These are phyloP conservation scores for Pseudolycoriella hygida DNA, from an alignment of 2,888 invertebrate species.

Conservation along the genomic window DNA sequence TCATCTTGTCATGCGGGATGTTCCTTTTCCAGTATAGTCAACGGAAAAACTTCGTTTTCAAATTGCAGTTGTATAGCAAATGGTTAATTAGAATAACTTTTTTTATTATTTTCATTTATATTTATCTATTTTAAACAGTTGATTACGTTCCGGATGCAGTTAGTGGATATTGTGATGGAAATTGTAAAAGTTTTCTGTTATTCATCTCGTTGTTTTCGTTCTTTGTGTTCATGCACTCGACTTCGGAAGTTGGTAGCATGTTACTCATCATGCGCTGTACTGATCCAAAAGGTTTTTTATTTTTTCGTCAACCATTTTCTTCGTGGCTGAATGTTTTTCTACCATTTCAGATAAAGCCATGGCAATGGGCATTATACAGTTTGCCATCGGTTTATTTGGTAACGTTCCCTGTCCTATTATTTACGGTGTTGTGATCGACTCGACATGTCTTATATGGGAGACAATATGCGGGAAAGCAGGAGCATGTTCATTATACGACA, in stretches of 20 bases:
- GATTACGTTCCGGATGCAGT: conserved; percentile 32
- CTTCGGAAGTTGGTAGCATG: conserved; percentile 84
- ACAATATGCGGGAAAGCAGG: conserved; percentile 62
- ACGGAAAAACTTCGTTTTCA: conserved; percentile 38
- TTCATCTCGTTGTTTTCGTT: conserved; percentile 72
- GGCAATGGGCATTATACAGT: conserved; percentile 86
- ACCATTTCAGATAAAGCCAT: conserved; percentile 63
- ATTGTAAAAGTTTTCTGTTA: conserved; percentile 61
- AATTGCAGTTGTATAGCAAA: conserved; percentile 33
- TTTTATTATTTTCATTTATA: neutral
- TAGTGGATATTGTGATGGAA: conserved; percentile 62
- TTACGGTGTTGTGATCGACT: conserved; percentile 83
- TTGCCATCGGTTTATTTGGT: conserved; percentile 82
- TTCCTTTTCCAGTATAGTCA: conserved; percentile 30
- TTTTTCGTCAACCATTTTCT: neutral
- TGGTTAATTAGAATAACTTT: conserved; percentile 4
- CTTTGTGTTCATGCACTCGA: conserved; percentile 82
- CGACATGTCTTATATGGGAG: conserved; percentile 78
- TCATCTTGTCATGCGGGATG: conserved; percentile 87
- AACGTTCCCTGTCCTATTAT: conserved; percentile 92
- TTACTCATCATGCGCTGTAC: conserved; percentile 78
- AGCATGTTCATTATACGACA: conserved; percentile 78
- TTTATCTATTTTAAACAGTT: neutral
- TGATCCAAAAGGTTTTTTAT: conserved; percentile 46
- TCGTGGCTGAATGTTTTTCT: neutral